phyloP scores from a whole-genome alignment of 2,797 vertebrate species.

The Poecilia gillii region DNA sequence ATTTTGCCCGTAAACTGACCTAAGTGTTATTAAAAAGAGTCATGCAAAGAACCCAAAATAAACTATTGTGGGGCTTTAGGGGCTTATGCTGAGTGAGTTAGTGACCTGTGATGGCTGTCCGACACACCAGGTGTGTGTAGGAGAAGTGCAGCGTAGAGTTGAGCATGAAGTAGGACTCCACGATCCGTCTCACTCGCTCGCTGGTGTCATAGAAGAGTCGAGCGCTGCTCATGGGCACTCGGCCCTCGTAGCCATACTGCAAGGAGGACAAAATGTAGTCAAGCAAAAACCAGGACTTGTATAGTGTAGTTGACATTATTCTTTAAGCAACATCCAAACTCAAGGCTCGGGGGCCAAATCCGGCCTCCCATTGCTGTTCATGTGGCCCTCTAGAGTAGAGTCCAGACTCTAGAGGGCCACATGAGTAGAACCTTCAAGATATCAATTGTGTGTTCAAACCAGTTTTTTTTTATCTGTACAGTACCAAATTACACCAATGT shows the following conservation, averaged over 20 bases:
- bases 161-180: conserved; percentile 94
- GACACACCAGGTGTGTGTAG: conserved; percentile 96
- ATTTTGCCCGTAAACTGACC: not conserved
- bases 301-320: not conserved
- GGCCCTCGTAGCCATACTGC: conserved; percentile 93
- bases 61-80: not conserved
- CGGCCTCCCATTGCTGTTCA: too few species aligned
- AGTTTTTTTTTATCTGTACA: too few species aligned
- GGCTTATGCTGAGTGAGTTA: not conserved
- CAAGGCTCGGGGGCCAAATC: too few species aligned
- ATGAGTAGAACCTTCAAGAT: too few species aligned
- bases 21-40: not conserved
- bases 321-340: not conserved
- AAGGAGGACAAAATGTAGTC: not conserved
- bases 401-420: too few species aligned
- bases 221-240: conserved; percentile 89
- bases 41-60: not conserved
- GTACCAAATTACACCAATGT: too few species aligned
- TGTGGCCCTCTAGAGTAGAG: too few species aligned
- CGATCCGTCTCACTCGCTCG: conserved; percentile 89
- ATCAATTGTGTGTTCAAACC: too few species aligned
- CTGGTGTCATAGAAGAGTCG: conserved; percentile 94
- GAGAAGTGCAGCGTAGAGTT: conserved; percentile 97
- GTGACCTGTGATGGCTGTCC: conserved; percentile 92
- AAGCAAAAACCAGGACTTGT: not conserved